Base-by-base conservation (phyloP, 1,140 invertebrate species). In the Tetraneura akinire region DNA sequence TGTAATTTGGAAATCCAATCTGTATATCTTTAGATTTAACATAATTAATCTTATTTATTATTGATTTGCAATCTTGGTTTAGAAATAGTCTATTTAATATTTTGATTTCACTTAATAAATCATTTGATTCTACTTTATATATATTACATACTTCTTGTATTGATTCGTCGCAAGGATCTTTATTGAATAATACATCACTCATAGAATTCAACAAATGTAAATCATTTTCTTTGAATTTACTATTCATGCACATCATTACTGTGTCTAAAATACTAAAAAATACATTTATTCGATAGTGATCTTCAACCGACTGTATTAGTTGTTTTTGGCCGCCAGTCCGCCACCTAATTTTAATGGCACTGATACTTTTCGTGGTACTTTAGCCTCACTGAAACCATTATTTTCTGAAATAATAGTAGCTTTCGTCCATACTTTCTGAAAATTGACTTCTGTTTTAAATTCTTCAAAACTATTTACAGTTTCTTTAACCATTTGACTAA, bases 301-400 rank as follows among this genome's bases (percentile, higher is more conserved):
- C 57, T 62, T 32, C 4, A 32, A 62, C 57, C 13, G 23, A 16
- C 14, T 62, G 26, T 62, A 32, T 2, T 16, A 16, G 14, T 29
- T 32, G 26, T 18, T 62, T 62, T 62, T 26, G 13, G 2, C 26
- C 57, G 9, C n/a, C n/a, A n/a, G n/a, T n/a, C n/a, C n/a, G n/a
- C 26, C 57, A 29, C 57, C 57, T 62, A 62, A 62, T 62, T 62
- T 62, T 62, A 62, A 60, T 26, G 55, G 55, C 1, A 60, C 11
- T 13, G 23, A 60, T 26, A 13, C 23, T 14, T 23, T 14, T 60
- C 55, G 23, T 13, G 55, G 55, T 60, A 60, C 1, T 0, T 60
- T 60, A 60, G 55, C 9, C 0, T 60, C 0, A 26, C 55, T 60
- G 14, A 60, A 60, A 26, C 23, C 55, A 26, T 60, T 16, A 29